Percentiles rank a stretch among this genome's conserved stretches.
These are phyloP conservation scores for Hippocampus abdominalis DNA, from an alignment of 2,113 vertebrate species.

Conservation along the genomic window DNA sequence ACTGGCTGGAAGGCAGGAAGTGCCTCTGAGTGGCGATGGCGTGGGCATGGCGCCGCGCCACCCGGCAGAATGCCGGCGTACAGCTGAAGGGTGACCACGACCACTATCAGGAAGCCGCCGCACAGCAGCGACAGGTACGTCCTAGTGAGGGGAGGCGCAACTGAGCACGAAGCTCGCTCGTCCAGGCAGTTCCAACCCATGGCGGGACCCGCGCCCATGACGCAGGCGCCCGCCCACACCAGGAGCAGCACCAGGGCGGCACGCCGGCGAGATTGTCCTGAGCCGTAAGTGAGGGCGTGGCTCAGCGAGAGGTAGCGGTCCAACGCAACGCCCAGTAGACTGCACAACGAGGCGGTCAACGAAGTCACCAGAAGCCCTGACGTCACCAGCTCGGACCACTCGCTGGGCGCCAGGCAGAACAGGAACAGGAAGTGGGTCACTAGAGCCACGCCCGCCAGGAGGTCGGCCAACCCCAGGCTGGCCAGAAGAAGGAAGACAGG, in stretches of 20 bases:
- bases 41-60: constrained; percentile 85
- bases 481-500: constrained; percentile 89
- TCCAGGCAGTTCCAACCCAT: constrained; percentile 90
- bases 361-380: constrained; percentile 84
- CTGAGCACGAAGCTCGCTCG: constrained; percentile 74
- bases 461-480: constrained; percentile 85
- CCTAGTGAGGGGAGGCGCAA: constrained; percentile 80
- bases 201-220: constrained; percentile 81
- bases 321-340: constrained; percentile 86
- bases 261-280: constrained; percentile 78
- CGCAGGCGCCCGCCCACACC: constrained; percentile 79
- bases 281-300: constrained; percentile 89
- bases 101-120: constrained; percentile 79
- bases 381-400: constrained; percentile 76
- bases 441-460: constrained; percentile 84
- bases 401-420: constrained; percentile 75
- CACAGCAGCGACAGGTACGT: constrained; percentile 84
- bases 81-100: constrained; percentile 83
- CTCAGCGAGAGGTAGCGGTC: constrained; percentile 92
- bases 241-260: constrained; percentile 82
- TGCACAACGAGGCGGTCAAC: constrained; percentile 86
- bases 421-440: constrained; percentile 85
- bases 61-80: constrained; percentile 88
- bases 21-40: constrained; percentile 93
- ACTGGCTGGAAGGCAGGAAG: constrained; percentile 77